phyloP scores from a whole-genome alignment of 2,113 vertebrate species.

The Tachysurus fulvidraco region DNA sequence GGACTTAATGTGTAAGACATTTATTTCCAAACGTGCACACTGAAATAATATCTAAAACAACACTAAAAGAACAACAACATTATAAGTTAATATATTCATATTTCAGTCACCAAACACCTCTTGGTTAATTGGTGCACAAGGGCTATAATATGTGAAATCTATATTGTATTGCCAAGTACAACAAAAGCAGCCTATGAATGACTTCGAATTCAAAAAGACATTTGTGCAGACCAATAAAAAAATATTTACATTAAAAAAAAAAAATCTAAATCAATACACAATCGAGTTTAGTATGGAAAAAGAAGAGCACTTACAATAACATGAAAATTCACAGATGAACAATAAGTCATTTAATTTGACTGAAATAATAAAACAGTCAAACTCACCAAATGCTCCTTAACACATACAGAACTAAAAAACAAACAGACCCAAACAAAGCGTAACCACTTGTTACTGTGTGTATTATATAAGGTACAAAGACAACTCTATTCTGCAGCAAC shows the following conservation, averaged over 20 bases:
- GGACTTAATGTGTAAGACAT: not conserved
- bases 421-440: not conserved
- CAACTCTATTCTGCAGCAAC: conserved; percentile 18
- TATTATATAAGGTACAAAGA: conserved; percentile 25
- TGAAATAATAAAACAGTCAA: not conserved
- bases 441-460: conserved; percentile 3
- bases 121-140: conserved; percentile 8
- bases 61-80: not conserved
- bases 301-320: not conserved
- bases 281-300: not conserved
- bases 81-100: not conserved
- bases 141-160: conserved; percentile 40
- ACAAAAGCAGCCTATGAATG: conserved; percentile 30
- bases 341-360: not conserved
- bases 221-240: not conserved
- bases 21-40: conserved; percentile 31
- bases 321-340: not conserved
- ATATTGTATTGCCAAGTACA: conserved; percentile 2
- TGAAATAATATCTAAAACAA: conserved; percentile 10
- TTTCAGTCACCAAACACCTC: not conserved
- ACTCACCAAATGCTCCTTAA: conserved; percentile 44
- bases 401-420: not conserved
- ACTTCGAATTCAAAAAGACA: conserved; percentile 22
- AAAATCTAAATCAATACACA: conserved; percentile 1
- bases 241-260: too few species aligned